Percentiles rank a stretch among this genome's conserved stretches.
Evolutionary conservation across 2,888 invertebrate genomes (phyloP).

Genomic region (Phytoseiulus persimilis): DNA sequence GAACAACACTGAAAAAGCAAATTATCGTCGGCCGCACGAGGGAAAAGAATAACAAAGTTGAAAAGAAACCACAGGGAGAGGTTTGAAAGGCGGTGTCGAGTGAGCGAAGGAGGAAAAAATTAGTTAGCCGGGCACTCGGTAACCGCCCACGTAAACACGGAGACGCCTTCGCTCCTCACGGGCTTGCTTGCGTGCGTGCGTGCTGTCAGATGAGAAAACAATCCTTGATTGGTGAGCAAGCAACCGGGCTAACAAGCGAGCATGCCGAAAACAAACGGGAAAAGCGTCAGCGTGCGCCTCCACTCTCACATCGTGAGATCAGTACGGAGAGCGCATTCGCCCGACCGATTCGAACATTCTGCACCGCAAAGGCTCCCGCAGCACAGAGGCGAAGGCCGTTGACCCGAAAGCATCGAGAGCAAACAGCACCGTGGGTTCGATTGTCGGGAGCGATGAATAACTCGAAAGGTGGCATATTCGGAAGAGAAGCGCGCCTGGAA

Average conservation of each 20-base stretch:
- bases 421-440: too few relatives aligned
- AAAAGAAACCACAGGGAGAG: not conserved
- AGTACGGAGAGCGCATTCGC: too few relatives aligned
- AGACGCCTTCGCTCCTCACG: not conserved
- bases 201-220: not conserved
- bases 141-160: not conserved
- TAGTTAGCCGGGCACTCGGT: not conserved
- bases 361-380: too few relatives aligned
- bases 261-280: not conserved
- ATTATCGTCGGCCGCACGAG: conserved; percentile 5
- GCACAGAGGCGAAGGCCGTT: too few relatives aligned
- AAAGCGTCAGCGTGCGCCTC: not conserved
- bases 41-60: not conserved
- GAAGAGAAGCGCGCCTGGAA: too few relatives aligned
- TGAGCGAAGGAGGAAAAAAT: not conserved
- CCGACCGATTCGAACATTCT: too few relatives aligned
- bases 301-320: too few relatives aligned
- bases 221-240: not conserved
- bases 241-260: not conserved
- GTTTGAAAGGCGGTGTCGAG: not conserved
- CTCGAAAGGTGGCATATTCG: too few relatives aligned
- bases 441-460: too few relatives aligned
- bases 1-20: not conserved
- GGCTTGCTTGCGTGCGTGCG: not conserved
- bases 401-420: too few relatives aligned